A percentile compares a stretch with the other conserved stretches of the same genome.
These are phyloP conservation scores for Acheta domesticus DNA, from an alignment of 2,888 invertebrate species.

Conservation along the genomic window DNA sequence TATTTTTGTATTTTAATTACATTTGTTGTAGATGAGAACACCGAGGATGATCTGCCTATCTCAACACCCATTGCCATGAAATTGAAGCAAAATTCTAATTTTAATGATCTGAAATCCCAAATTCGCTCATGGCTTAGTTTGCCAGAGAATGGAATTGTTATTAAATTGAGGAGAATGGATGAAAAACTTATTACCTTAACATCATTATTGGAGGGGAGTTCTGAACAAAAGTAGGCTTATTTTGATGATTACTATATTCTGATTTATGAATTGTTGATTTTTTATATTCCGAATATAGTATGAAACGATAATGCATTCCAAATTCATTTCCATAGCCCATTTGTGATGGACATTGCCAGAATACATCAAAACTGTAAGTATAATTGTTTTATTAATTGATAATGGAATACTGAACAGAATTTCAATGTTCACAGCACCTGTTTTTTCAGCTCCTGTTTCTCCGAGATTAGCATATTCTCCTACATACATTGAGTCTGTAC, in stretches of 20 bases:
- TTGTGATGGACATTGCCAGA: slow-evolving; percentile 25
- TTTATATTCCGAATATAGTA: neutral
- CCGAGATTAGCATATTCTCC: slow-evolving; percentile 19
- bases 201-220: slow-evolving; percentile 19
- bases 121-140: slow-evolving; percentile 22
- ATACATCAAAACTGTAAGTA: slow-evolving; percentile 28
- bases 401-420: neutral
- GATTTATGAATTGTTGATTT: neutral
- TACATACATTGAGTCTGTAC: slow-evolving; percentile 26
- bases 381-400: neutral
- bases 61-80: slow-evolving; percentile 24
- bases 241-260: neutral
- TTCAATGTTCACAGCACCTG: neutral
- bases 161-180: slow-evolving; percentile 26
- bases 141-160: slow-evolving; percentile 26
- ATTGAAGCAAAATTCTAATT: slow-evolving; percentile 25
- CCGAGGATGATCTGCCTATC: neutral
- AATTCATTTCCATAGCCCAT: slow-evolving; percentile 21
- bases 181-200: slow-evolving; percentile 24
- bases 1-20: neutral
- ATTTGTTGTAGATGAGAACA: slow-evolving; percentile 1
- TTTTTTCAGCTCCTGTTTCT: slow-evolving; percentile 24
- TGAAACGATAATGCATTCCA: no score
- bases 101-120: slow-evolving; percentile 20
- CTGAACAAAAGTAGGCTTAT: slow-evolving; percentile 24